A percentile compares a stretch with the other conserved stretches of the same genome.
Evolutionary conservation across 2,888 invertebrate species (phyloP).

Genomic region (Hirtodrosophila cameraria): DNA sequence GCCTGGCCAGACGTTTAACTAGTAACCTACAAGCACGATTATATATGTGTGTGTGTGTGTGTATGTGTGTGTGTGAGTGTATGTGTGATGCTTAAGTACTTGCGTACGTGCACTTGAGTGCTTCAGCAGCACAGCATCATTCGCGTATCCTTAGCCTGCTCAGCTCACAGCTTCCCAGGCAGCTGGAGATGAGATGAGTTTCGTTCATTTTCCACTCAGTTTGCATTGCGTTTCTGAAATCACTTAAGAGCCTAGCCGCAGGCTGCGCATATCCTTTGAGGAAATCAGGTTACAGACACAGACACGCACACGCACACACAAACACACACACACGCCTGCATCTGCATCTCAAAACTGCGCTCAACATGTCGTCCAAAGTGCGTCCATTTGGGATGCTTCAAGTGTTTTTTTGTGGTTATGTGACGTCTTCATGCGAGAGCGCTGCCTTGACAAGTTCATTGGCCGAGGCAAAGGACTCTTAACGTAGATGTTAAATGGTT

Average conservation of each 20-base stretch:
- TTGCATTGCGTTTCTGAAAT: conserved; percentile 63
- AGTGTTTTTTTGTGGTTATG: conserved; percentile 51
- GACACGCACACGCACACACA: conserved; percentile 7
- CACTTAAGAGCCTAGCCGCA: conserved; percentile 73
- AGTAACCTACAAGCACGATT: conserved; percentile 72
- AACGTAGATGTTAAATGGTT: background rate
- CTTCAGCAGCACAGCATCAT: conserved; percentile 40
- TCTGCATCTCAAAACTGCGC: conserved; percentile 30
- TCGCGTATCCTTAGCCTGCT: conserved; percentile 63
- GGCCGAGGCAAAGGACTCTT: conserved; percentile 46
- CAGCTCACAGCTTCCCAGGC: conserved; percentile 24
- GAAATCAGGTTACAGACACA: conserved; percentile 73
- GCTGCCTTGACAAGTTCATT: conserved; percentile 64
- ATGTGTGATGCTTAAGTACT: conserved; percentile 70
- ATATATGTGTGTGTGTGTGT: background rate
- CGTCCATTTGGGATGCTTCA: conserved; percentile 50
- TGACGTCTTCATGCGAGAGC: conserved; percentile 43
- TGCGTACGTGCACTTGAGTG: conserved; percentile 69
- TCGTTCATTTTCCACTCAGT: conserved; percentile 44
- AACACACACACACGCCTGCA: background rate
- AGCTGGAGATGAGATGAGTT: conserved; percentile 18
- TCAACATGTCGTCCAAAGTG: conserved; percentile 34
- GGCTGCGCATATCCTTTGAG: conserved; percentile 70
- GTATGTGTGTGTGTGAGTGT: conserved; percentile 18
- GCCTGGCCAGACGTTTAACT: conserved; percentile 49